These are phyloP conservation scores for Anisognathus igniventris DNA, from an alignment of 2,797 vertebrate genomes.

Conservation along the genomic window DNA sequence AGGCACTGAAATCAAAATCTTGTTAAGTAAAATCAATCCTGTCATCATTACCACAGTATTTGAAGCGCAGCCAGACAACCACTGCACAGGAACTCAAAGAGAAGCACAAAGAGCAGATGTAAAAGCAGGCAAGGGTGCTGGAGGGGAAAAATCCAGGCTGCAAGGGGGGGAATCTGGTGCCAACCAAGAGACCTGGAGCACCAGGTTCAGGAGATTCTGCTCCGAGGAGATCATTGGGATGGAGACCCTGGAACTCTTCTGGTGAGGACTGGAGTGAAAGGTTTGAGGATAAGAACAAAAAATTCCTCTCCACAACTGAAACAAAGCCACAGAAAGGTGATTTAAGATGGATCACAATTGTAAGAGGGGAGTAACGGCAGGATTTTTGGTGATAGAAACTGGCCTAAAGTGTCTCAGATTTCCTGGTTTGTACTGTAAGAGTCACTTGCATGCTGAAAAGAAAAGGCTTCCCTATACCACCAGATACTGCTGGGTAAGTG, in stretches of 20 bases:
- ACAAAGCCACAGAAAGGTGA: neutral
- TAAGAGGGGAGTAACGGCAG: neutral
- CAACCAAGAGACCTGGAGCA: neutral
- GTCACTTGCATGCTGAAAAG: neutral
- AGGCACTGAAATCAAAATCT: neutral
- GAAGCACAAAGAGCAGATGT: neutral
- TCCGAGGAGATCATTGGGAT: neutral
- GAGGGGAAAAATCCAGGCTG: neutral
- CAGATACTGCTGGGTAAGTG: neutral
- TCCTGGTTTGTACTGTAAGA: neutral
- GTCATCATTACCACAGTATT: neutral
- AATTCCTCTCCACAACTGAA: neutral
- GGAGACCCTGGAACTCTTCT: neutral
- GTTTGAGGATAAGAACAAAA: neutral
- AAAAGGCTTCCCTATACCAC: neutral
- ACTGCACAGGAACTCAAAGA: neutral
- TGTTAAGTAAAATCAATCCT: neutral
- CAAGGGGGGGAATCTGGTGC: neutral
- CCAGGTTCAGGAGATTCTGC: neutral
- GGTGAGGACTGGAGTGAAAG: neutral
- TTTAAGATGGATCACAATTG: neutral
- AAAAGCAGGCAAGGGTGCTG: neutral
- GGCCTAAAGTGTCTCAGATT: neutral
- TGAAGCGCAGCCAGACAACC: neutral
- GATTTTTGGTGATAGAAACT: neutral